phyloP scores from a whole-genome alignment of 2,113 vertebrate species.

The Colossoma macropomum region DNA sequence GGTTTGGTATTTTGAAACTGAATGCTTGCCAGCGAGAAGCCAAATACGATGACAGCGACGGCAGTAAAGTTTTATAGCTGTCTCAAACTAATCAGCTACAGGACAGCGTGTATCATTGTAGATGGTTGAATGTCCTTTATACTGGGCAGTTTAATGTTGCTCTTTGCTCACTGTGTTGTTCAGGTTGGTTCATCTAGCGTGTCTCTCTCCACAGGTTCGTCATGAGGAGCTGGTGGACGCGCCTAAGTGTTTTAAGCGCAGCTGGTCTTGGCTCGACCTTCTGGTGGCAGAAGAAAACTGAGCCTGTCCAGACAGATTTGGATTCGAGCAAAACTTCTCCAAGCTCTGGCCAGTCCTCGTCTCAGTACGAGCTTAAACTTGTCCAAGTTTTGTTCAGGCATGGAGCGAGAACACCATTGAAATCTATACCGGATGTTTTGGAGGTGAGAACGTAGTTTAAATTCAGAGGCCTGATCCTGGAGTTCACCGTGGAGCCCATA shows the following conservation, averaged over 20 bases:
- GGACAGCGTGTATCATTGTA: no score
- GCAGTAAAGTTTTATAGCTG: not conserved
- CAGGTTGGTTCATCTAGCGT: not conserved
- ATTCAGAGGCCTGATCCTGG: not conserved
- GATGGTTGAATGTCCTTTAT: no score
- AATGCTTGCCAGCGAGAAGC: not conserved
- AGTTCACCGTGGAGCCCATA: not conserved
- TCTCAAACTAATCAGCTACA: no score
- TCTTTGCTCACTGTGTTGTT: not conserved
- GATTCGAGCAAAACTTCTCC: not conserved
- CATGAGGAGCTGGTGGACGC: constrained; percentile 72
- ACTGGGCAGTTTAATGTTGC: not conserved
- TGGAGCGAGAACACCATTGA: constrained; percentile 89
- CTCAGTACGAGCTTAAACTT: constrained; percentile 77
- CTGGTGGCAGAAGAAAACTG: constrained; percentile 71
- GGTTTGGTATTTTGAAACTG: not conserved
- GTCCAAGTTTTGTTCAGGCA: constrained; percentile 90
- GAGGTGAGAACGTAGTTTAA: constrained; percentile 71
- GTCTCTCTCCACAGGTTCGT: constrained; percentile 14
- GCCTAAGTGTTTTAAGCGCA: constrained; percentile 71
- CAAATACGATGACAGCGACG: no score
- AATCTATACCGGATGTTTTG: constrained; percentile 78
- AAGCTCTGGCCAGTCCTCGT: constrained; percentile 11
- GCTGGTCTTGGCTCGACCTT: constrained; percentile 70
- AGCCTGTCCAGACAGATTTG: constrained; percentile 19